Evolutionary conservation across 2,113 vertebrate species (phyloP).

Genomic region (Microcebus ravelobensis): DNA sequence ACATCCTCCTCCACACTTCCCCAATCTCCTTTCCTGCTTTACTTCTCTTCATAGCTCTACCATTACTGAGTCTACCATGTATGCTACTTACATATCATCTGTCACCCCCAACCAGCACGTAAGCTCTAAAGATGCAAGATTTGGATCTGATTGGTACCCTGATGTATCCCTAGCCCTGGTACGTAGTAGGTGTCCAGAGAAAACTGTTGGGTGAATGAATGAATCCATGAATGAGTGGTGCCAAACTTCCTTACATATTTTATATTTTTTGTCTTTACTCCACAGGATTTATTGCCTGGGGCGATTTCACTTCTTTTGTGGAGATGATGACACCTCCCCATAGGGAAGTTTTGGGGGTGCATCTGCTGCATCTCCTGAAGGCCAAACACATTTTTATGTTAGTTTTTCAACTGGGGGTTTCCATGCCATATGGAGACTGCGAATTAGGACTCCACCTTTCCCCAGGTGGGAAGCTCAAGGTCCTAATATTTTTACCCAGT

Average conservation of each 20-base stretch:
- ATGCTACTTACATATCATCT: neutral
- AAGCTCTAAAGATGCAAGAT: neutral
- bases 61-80: neutral
- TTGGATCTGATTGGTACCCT: neutral
- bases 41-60: neutral
- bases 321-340: too few relatives aligned
- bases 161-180: neutral
- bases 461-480: neutral
- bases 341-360: neutral
- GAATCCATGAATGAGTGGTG: neutral
- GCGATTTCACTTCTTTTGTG: neutral
- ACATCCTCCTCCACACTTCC: neutral
- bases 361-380: neutral
- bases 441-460: neutral
- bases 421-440: too few relatives aligned
- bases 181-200: neutral
- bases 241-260: neutral
- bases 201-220: neutral
- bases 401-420: neutral
- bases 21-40: neutral
- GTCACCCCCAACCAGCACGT: neutral
- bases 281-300: neutral
- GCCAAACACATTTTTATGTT: neutral
- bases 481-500: neutral
- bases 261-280: neutral